A percentile compares a stretch with the other conserved stretches of the same genome.
Evolutionary conservation across 2,113 vertebrate genomes (phyloP).

Genomic region (Hyperopisus bebe): DNA sequence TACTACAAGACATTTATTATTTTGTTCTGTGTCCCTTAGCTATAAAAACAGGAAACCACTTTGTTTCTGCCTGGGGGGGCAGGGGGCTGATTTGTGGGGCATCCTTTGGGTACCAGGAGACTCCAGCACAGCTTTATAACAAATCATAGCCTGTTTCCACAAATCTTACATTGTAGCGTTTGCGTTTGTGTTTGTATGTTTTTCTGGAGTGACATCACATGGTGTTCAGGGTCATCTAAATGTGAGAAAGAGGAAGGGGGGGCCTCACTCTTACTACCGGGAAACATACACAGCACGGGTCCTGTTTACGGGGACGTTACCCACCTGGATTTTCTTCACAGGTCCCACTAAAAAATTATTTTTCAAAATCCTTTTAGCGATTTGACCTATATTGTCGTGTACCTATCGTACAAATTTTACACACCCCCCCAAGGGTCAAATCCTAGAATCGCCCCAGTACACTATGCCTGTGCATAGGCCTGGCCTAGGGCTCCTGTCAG

Average conservation of each 20-base stretch:
- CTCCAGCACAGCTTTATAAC: not conserved
- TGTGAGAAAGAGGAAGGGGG: not conserved
- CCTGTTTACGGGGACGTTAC: not conserved
- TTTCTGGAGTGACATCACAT: not conserved
- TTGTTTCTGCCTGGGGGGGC: not conserved
- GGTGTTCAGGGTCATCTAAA: not conserved
- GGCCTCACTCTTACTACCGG: not conserved
- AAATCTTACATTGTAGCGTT: not conserved
- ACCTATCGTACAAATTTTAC: not conserved
- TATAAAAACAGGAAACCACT: constrained; percentile 14
- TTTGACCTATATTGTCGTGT: not conserved
- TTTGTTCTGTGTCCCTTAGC: constrained; percentile 1
- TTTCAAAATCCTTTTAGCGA: not conserved
- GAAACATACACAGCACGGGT: not conserved
- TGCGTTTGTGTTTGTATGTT: not conserved
- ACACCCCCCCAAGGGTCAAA: not conserved
- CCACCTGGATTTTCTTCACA: not conserved
- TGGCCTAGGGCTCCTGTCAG: not conserved
- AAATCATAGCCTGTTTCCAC: not conserved
- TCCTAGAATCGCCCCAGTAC: not conserved
- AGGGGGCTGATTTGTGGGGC: not conserved
- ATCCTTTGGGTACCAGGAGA: constrained; percentile 9
- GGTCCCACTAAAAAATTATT: not conserved
- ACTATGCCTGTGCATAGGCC: not conserved
- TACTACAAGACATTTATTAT: constrained; percentile 11